Conservation (phyloP, 2,888 invertebrate genomes). For the Adelphocoris suturalis region DNA sequence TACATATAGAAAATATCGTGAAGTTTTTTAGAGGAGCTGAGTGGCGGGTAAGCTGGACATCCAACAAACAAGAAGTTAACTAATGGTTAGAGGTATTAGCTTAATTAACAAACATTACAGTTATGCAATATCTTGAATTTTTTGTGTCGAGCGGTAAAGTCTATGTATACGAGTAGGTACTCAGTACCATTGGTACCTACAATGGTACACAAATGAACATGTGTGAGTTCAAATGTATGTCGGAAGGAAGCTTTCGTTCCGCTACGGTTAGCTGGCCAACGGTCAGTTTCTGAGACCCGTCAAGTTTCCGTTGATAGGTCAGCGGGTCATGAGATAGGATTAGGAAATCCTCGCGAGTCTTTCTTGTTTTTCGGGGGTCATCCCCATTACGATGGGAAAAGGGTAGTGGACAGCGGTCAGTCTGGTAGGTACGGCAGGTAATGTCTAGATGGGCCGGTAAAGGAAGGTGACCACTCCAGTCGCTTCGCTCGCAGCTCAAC, state of each 20-base stretch:
- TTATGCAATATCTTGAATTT: too few relatives aligned
- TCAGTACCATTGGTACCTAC: too few relatives aligned
- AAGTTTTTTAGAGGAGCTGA: too few relatives aligned
- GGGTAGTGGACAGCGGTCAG: slow-evolving; percentile 36
- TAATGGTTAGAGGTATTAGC: too few relatives aligned
- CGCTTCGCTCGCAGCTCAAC: background rate
- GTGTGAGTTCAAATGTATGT: too few relatives aligned
- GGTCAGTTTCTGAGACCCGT: slow-evolving; percentile 19
- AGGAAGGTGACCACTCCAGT: background rate
- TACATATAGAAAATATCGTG: too few relatives aligned
- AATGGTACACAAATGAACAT: too few relatives aligned
- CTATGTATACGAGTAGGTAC: too few relatives aligned
- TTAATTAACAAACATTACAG: too few relatives aligned
- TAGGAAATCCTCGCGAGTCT: background rate
- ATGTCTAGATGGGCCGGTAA: background rate
- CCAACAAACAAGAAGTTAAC: too few relatives aligned
- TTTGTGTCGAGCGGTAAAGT: too few relatives aligned
- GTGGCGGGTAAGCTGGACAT: too few relatives aligned
- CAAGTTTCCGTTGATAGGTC: slow-evolving; percentile 42
- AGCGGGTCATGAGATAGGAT: slow-evolving; percentile 61
- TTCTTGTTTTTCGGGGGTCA: background rate
- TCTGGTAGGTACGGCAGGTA: background rate
- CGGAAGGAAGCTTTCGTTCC: background rate
- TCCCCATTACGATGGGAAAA: slow-evolving; percentile 19
- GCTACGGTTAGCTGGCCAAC: background rate